phyloP scores from a whole-genome alignment of 30 jellyfish, hydroid and myxozoan genomes.

The Clytia hemisphaerica region DNA sequence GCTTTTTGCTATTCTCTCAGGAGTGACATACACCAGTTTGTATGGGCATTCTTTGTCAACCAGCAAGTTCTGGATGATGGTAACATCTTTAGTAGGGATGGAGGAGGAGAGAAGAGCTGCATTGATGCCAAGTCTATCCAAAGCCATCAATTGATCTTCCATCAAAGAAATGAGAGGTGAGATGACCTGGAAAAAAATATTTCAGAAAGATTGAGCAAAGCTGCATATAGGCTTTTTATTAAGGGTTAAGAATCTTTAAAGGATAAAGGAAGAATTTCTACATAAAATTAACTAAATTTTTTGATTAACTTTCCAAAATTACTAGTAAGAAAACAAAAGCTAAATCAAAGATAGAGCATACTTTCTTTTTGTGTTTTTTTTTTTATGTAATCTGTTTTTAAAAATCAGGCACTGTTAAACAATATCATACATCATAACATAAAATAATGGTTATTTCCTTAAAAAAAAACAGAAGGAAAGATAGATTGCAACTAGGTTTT shows the following conservation, averaged over 20 bases:
- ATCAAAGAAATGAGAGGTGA: conserved; percentile 74
- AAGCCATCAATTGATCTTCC: conserved; percentile 68
- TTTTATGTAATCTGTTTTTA: too few species aligned
- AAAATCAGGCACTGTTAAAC: too few species aligned
- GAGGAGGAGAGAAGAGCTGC: conserved; percentile 57
- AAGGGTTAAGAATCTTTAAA: too few species aligned
- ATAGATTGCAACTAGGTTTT: too few species aligned
- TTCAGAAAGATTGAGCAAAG: too few species aligned
- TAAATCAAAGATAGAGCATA: neutral
- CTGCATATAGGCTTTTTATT: too few species aligned
- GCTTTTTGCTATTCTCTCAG: conserved; percentile 75
- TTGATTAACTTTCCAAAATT: too few species aligned
- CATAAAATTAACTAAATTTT: too few species aligned
- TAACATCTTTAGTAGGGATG: conserved; percentile 30
- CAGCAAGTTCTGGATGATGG: conserved; percentile 44
- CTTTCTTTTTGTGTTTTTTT: neutral
- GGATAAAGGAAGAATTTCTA: too few species aligned
- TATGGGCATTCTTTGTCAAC: conserved; percentile 15
- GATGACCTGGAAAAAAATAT: conserved; percentile 32
- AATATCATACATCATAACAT: too few species aligned
- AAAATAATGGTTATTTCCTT: too few species aligned
- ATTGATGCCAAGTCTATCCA: conserved; percentile 28
- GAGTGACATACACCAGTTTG: conserved; percentile 80
- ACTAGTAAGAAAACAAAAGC: neutral
- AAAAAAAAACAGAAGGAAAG: too few species aligned